Percentiles rank a stretch among this genome's conserved stretches.
phyloP scores from a whole-genome alignment of 2,113 vertebrate genomes.

The Ailurus styani region DNA sequence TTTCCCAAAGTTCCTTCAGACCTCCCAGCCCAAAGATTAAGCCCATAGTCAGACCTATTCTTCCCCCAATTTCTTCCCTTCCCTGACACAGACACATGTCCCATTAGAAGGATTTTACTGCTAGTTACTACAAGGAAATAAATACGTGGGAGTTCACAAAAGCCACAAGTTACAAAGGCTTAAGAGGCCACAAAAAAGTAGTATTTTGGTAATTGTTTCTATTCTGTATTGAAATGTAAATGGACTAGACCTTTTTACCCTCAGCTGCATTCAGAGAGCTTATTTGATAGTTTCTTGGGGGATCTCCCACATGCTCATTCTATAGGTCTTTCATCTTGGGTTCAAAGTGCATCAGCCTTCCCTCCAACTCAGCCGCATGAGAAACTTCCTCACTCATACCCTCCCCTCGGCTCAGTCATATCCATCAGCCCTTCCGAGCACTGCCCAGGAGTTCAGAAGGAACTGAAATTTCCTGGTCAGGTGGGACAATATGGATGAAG shows the following conservation, averaged over 20 bases:
- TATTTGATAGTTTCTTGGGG: neutral
- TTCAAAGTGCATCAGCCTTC: slow-evolving; percentile 34
- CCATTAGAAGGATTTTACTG: neutral
- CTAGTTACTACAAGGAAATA: slow-evolving; percentile 8
- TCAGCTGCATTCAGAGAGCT: neutral
- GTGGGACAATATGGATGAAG: neutral
- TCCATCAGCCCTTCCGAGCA: neutral
- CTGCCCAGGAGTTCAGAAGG: neutral
- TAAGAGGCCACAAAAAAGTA: neutral
- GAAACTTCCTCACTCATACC: neutral
- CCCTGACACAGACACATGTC: neutral
- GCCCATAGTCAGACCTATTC: neutral
- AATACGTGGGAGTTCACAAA: neutral
- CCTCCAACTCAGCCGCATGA: neutral
- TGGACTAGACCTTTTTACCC: neutral
- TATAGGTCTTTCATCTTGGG: slow-evolving; percentile 14
- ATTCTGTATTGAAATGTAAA: slow-evolving; percentile 22
- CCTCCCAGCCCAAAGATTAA: neutral
- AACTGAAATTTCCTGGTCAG: neutral
- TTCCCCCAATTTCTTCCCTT: neutral
- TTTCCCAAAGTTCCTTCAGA: neutral
- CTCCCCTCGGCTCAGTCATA: neutral
- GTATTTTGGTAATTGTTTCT: slow-evolving; percentile 12
- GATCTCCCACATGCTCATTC: neutral
- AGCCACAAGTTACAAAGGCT: neutral